Base-by-base conservation (phyloP, 2,888 invertebrate species). In the Drosophila nigritarsus region DNA sequence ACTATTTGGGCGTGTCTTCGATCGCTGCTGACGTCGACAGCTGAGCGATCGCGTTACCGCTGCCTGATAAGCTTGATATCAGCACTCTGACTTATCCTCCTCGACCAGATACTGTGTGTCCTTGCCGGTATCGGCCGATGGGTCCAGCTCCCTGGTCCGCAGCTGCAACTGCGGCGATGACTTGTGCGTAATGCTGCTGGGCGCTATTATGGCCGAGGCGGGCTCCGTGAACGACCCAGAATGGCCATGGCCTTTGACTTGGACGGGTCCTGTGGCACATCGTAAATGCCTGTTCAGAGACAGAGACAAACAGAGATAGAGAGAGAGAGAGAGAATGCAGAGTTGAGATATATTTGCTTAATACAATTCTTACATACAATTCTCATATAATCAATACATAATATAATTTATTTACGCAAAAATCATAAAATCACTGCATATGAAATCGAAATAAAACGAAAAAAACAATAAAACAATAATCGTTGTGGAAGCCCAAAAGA, bases 51-150 rank as follows among this genome's bases (percentile, higher is more conserved):
- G 63, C 20, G 69, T 45, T 3, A 67, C 75, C 60, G 85, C 85
- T 51, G 86, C 71, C 53, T 67, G 70, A 68, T 69, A 82, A 73
- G 92, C 91, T 91, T 91, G 92, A 91, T 93, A 93, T 93, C 93
- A 93, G 93, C 93, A 93, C 87, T 93, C 93, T 90, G 93, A 96
- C 94, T 96, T 96, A 94, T 98, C 97, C 94, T 98, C 98, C 93
- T 96, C 96, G 82, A 98, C 98, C 82, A 98, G 95, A 92, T 96
- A 96, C 93, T 97, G 97, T 54, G 98, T 98, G 94, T 98, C 98
- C 93, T 96, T 97, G 92, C 97, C 98, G 65, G 97, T 97, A 93
- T 98, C 98, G 68, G 96, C 95, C 66, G 95, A 94, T 5, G 98
- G 98, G 94, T 98, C 97, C 72, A 98, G 94, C 92, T 96, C 96